Base-by-base conservation (phyloP, 2,888 invertebrate species). In the Phortica okadai region DNA sequence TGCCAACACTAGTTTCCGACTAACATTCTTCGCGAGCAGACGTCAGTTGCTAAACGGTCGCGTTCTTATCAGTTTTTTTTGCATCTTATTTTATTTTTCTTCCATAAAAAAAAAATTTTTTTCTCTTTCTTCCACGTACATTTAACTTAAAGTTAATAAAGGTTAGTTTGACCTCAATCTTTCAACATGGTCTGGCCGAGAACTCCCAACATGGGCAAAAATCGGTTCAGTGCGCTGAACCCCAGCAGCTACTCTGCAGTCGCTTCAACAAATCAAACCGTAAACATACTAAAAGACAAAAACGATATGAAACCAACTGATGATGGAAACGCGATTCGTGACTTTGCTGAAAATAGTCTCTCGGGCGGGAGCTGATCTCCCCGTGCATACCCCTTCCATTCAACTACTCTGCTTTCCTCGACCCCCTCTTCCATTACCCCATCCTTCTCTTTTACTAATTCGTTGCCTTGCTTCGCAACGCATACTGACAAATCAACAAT, bases 201-300 rank as follows among this genome's bases (percentile, higher is more conserved):
- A n/a, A n/a, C n/a, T n/a, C n/a, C n/a, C n/a, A n/a, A n/a, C 56
- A 56, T 56, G 21, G 73, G 33, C 41, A 73, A 42, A 58, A n/a
- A 42, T 74, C 54, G 25, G n/a, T 56, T 56, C 6, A 73, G 33
- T 33, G 33, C 54, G 25, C 25, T 25, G 14, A 73, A 73, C n/a
- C 73, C 73, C 16, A 50, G 44, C 44, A 70, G 70, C 50, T 70
- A 44, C 70, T 25, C 73, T 41, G 73, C 73, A 73, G 73, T 73
- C 56, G 42, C 56, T 25, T 50, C 33, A 42, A 73, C 54, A 50
- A 73, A 41, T 54, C 56, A 73, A 56, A 73, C 50, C 56, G 73
- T 54, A 58, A 73, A 58, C 1, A 73, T 6, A 1, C 11, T 16
- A 59, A 2, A 6, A 2, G 58, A 59, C 58, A 59, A 45, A 45